Evolutionary conservation across 2,113 vertebrate genomes (phyloP), one percentile per base, ranked within the genome.

Genomic region (Pleuronectes platessa): DNA sequence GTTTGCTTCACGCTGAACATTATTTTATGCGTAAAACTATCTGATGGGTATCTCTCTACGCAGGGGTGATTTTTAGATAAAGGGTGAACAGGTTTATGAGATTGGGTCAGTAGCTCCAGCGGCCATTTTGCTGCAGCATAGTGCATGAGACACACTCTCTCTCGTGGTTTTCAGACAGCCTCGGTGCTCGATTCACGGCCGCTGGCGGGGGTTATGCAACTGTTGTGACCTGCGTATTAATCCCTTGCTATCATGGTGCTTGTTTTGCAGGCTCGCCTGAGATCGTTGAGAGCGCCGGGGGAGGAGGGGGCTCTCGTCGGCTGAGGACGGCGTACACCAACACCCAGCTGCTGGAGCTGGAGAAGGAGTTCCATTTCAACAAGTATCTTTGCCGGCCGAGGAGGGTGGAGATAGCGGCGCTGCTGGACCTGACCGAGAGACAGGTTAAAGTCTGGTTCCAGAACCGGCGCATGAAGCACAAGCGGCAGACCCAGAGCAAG

Each of bases 351-450:
- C 92, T 99, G 92, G 98, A 99, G 93, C 96, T 99, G 92, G 98
- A 99, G 79, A 99, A 99, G 89, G 98, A 99, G 94, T 99, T 99
- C 89, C 98, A 99, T 93, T 99, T 99, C 97, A 99, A 99, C 98
- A 99, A 99, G 96, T 99, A 99, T 89, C 96, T 99, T 62, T 99
- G 98, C 92, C 94, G 98, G 90, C 98, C 98, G 61, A 95, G 98
- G 69, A 92, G 98, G 79, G 97, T 99, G 91, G 98, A 99, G 88
- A 99, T 99, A 37, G 98, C 98, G 45, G 97, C 97, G 73, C 92
- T 99, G 88, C 90, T 99, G 92, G 98, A 99, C 90, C 92, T 99
- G 90, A 99, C 97, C 2, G 98, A 99, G 91, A 95, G 98, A 85
- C 98, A 99, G 94, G 98, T 99, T 53, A 99, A 99, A 94, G 98